phyloP scores from a whole-genome alignment of 2,888 invertebrate species.

The Lepeophtheirus nordmannii region DNA sequence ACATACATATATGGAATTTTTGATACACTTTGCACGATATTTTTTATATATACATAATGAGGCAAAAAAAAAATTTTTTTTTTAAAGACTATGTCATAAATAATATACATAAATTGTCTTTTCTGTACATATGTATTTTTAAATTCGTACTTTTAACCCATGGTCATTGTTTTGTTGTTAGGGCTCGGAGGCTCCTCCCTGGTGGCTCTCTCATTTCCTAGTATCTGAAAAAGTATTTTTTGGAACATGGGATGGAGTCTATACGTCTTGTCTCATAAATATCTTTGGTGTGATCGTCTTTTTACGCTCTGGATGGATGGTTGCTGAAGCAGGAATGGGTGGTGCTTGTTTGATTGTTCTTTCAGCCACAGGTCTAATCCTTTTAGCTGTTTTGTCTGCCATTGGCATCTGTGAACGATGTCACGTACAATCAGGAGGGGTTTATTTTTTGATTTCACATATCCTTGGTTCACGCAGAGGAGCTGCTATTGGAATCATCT shows the following conservation, averaged over 20 bases:
- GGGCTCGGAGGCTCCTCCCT: constrained; percentile 41
- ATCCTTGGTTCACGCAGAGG: constrained; percentile 85
- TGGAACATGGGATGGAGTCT: constrained; percentile 96
- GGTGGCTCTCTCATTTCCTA: constrained; percentile 95
- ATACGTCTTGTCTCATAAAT: constrained; percentile 90
- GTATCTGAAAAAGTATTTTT: constrained; percentile 87
- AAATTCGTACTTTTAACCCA: too few relatives aligned
- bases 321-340: constrained; percentile 70
- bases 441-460: constrained; percentile 84
- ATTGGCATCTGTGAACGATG: constrained; percentile 92
- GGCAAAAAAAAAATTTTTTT: too few relatives aligned
- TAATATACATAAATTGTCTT: neutral
- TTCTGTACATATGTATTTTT: constrained; percentile 20
- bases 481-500: constrained; percentile 77
- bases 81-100: too few relatives aligned
- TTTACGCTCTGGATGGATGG: constrained; percentile 90
- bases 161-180: constrained; percentile 4
- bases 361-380: constrained; percentile 59
- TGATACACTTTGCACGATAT: too few relatives aligned
- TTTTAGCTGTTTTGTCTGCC: constrained; percentile 82
- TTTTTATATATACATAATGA: too few relatives aligned
- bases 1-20: too few relatives aligned
- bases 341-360: constrained; percentile 64
- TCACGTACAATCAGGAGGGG: constrained; percentile 89
- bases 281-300: constrained; percentile 96